Conservation (phyloP, 1,140 invertebrate species). For the Scaptomyza graminum region DNA sequence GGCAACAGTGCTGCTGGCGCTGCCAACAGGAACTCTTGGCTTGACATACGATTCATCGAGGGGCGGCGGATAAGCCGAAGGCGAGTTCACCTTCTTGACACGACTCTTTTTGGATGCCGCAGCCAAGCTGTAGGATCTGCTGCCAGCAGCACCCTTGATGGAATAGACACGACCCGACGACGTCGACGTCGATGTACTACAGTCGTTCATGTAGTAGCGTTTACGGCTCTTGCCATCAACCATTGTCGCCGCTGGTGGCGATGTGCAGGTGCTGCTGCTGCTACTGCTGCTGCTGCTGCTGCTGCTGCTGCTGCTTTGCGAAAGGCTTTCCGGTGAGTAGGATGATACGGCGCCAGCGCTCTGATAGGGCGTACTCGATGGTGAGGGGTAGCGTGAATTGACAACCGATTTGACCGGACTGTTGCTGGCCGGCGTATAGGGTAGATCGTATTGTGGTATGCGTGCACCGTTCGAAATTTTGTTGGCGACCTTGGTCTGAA, state of each 20-base stretch:
- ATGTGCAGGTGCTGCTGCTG: constrained; percentile 26
- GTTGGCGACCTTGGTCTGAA: constrained; percentile 84
- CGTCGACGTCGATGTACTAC: background rate
- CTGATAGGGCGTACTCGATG: constrained; percentile 67
- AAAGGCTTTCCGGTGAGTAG: constrained; percentile 30
- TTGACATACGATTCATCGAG: background rate
- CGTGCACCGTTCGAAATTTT: constrained; percentile 58
- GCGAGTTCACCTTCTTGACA: constrained; percentile 59
- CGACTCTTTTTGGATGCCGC: constrained; percentile 52
- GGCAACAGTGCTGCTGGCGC: constrained; percentile 8
- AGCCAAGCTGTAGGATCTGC: background rate
- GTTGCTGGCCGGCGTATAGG: constrained; percentile 78
- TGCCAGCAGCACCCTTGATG: background rate
- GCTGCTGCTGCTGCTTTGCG: constrained; percentile 36
- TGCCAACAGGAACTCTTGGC: constrained; percentile 18
- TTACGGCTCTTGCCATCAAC: constrained; percentile 42
- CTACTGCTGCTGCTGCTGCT: constrained; percentile 43
- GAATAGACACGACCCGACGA: constrained; percentile 2
- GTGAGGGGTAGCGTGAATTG: constrained; percentile 69
- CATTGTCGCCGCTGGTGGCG: background rate
- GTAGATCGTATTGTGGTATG: constrained; percentile 58
- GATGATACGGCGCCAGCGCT: constrained; percentile 14
- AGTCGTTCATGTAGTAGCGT: constrained; percentile 32
- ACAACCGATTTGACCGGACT: constrained; percentile 77
- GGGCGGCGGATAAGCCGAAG: background rate